Base-by-base conservation (phyloP, 2,113 vertebrate species). In the Pomatostomus ruficeps region DNA sequence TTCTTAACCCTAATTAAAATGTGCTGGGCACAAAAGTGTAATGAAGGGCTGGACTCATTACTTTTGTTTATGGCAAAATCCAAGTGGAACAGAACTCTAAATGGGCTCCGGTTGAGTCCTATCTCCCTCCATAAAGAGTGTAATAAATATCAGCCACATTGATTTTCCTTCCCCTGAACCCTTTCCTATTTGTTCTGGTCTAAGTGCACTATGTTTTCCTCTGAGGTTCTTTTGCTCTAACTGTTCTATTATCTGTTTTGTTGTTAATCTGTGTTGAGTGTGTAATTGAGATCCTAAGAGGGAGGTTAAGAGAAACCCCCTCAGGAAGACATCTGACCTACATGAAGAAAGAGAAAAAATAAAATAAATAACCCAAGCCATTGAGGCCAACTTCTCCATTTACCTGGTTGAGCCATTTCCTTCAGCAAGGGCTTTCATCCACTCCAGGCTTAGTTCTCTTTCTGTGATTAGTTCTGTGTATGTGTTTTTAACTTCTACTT, bases 211-310 rank as follows among this genome's bases (percentile, higher is more conserved):
- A 13, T 57, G 84, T 88, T 89, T 68, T 77, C 94, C 93, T 89
- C 78, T 18, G 80, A 96, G 94, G 66, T 86, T 77, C 89, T 89
- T 91, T 94, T 95, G 58, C 92, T 95, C 33, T 94, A 85, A 93
- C 91, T 90, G 58, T 89, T 95, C 88, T 79, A 70, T 96, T 94
- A 87, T 85, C 88, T 96, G 80, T 62, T 84, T 77, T 93, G 92
- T 75, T 91, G 89, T 95, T 96, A 95, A 96, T 96, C 89, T 95
- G 88, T 66, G 89, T 59, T 40, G 81, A 94, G 92, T 88, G 83
- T 93, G 70, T 94, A 97, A 96, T 88, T 87, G 95, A 97, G 91
- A 94, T 95, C 92, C 91, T 94, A 49, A 89, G 90, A 91, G 85
- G 49, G 70, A 95, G 71, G 85, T 97, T 96, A 91, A 92, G 80